A percentile compares a stretch with the other conserved stretches of the same genome.
Evolutionary conservation across 2,888 invertebrate species (phyloP).

Genomic region (Drosophila melanosoma): DNA sequence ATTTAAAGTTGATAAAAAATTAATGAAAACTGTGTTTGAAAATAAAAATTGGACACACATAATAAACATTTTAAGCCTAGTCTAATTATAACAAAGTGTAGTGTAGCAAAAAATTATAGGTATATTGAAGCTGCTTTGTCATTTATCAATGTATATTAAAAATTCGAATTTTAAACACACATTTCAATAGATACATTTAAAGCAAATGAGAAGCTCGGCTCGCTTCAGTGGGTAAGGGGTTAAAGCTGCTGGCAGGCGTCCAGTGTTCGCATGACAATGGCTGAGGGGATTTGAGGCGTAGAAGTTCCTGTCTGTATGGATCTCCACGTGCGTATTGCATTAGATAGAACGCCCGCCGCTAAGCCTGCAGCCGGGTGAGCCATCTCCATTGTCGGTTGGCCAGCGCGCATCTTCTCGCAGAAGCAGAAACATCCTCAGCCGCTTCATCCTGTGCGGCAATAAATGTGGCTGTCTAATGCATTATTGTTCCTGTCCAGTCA

Average conservation of each 20-base stretch:
- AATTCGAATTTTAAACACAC: background rate
- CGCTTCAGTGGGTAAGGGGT: slow-evolving; percentile 24
- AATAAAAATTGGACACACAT: background rate
- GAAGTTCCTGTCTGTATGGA: slow-evolving; percentile 36
- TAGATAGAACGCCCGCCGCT: slow-evolving; percentile 60
- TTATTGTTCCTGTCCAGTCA: slow-evolving; percentile 75
- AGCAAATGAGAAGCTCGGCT: slow-evolving; percentile 14
- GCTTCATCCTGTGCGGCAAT: slow-evolving; percentile 53
- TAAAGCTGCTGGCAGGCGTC: slow-evolving; percentile 63
- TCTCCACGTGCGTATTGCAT: slow-evolving; percentile 55
- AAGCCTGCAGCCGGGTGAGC: slow-evolving; percentile 39
- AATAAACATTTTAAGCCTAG: background rate
- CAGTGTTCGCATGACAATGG: slow-evolving; percentile 69
- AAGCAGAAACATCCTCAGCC: slow-evolving; percentile 23
- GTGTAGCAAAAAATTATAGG: background rate
- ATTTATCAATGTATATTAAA: background rate
- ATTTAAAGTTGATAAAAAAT: background rate
- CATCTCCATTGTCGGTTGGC: slow-evolving; percentile 49
- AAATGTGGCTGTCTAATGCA: slow-evolving; percentile 69
- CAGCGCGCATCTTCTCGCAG: slow-evolving; percentile 35
- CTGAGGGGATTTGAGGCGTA: slow-evolving; percentile 56
- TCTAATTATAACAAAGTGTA: background rate
- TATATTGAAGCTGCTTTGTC: background rate
- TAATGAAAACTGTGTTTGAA: background rate
- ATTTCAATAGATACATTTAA: background rate